These are phyloP conservation scores for Dusona sp. DNA, from an alignment of 2,888 invertebrate genomes.

Conservation along the genomic window DNA sequence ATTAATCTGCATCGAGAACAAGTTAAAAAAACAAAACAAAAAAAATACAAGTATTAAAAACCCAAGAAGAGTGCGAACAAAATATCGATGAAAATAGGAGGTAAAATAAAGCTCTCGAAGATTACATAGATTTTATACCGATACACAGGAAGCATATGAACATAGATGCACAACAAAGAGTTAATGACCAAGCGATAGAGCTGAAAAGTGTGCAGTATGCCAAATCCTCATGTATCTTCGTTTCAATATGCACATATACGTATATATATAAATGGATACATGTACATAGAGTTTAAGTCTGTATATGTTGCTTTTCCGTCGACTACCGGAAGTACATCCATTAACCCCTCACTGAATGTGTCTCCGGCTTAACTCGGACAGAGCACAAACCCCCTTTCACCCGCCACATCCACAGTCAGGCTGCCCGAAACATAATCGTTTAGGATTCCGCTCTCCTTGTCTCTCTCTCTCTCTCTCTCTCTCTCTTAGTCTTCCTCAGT, in stretches of 20 bases:
- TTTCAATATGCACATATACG: not conserved
- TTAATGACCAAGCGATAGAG: not conserved
- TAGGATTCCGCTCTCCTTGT: conserved; percentile 34
- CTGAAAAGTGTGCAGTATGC: conserved; percentile 45
- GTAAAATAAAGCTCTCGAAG: not conserved
- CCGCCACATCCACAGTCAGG: conserved; percentile 66
- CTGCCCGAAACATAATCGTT: conserved; percentile 50
- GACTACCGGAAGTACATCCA: conserved; percentile 66
- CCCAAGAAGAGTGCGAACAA: not conserved
- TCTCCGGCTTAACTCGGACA: conserved; percentile 63
- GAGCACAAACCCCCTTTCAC: conserved; percentile 45
- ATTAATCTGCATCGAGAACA: too few species aligned
- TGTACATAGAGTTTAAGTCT: conserved; percentile 25
- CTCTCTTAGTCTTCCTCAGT: conserved; percentile 16
- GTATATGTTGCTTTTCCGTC: conserved; percentile 52
- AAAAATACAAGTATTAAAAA: not conserved
- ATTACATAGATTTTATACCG: not conserved
- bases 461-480: conserved; percentile 6
- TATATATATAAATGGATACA: conserved; percentile 11
- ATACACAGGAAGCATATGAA: not conserved
- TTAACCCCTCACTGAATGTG: conserved; percentile 66
- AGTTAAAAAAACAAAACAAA: not conserved
- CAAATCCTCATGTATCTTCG: conserved; percentile 34
- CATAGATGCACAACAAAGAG: not conserved
- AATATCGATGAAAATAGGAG: not conserved